Evolutionary conservation across 2,888 invertebrate species (phyloP).

Genomic region (Melolontha melolontha): DNA sequence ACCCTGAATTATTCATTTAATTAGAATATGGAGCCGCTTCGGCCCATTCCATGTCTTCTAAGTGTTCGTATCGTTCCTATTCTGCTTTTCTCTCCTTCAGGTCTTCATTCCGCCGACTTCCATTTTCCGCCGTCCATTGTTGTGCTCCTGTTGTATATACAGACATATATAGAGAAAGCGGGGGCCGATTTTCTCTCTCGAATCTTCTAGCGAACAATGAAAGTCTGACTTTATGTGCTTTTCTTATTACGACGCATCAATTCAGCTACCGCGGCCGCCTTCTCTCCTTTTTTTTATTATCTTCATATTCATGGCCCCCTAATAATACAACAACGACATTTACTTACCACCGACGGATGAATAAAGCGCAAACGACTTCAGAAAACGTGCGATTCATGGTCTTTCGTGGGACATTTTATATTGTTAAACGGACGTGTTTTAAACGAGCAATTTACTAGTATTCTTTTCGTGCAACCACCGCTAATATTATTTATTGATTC

Average conservation of each 20-base stretch:
- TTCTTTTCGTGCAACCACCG: background rate
- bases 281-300: conserved; percentile 21
- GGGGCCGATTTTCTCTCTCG: background rate
- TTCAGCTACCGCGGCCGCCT: conserved; percentile 15
- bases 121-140: conserved; percentile 6
- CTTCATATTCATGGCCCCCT: conserved; percentile 31
- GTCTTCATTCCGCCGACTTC: conserved; percentile 14
- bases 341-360: conserved; percentile 17
- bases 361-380: conserved; percentile 29
- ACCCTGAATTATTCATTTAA: conserved; percentile 54
- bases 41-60: conserved; percentile 48
- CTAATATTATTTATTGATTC: conserved; percentile 23
- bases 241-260: conserved; percentile 36
- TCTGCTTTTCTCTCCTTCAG: conserved; percentile 13
- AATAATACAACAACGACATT: conserved; percentile 32
- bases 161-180: conserved; percentile 1
- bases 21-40: conserved; percentile 52
- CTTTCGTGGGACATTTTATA: conserved; percentile 22
- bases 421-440: conserved; percentile 10
- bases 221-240: conserved; percentile 35
- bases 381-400: conserved; percentile 26
- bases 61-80: conserved; percentile 26
- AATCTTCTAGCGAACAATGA: conserved; percentile 18
- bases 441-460: conserved; percentile 7
- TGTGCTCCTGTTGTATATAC: conserved; percentile 1